phyloP scores from a whole-genome alignment of 2,113 vertebrate species.

The Anhinga anhinga region DNA sequence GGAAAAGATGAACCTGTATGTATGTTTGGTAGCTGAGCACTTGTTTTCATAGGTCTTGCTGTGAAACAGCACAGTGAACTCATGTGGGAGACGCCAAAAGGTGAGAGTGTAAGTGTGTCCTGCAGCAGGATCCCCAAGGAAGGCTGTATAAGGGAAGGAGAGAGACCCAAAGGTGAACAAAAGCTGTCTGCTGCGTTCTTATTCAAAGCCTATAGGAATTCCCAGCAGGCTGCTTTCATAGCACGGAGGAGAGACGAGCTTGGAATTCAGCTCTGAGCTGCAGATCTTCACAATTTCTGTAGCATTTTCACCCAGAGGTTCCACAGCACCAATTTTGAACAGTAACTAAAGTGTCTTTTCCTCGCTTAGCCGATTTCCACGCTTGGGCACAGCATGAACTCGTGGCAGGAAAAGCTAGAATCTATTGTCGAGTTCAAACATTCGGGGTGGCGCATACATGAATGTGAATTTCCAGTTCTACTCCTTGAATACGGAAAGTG shows the following conservation, averaged over 20 bases:
- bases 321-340: not conserved
- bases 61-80: not conserved
- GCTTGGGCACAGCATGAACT: too few relatives aligned
- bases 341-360: not conserved
- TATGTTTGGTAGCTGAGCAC: not conserved
- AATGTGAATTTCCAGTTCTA: not conserved
- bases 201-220: not conserved
- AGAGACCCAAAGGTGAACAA: not conserved
- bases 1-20: constrained; percentile 79
- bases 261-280: not conserved
- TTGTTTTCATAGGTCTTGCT: not conserved
- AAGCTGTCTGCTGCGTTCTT: not conserved
- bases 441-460: not conserved
- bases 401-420: not conserved
- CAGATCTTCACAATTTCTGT: not conserved
- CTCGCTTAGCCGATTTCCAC: not conserved
- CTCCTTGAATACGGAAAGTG: not conserved
- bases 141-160: not conserved
- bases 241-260: fast-evolving
- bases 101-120: not conserved
- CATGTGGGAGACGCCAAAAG: not conserved
- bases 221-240: not conserved
- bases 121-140: not conserved
- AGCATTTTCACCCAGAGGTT: not conserved
- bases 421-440: not conserved